phyloP scores from a whole-genome alignment of 2,797 vertebrate genomes.

The Eulemur rubriventer region DNA sequence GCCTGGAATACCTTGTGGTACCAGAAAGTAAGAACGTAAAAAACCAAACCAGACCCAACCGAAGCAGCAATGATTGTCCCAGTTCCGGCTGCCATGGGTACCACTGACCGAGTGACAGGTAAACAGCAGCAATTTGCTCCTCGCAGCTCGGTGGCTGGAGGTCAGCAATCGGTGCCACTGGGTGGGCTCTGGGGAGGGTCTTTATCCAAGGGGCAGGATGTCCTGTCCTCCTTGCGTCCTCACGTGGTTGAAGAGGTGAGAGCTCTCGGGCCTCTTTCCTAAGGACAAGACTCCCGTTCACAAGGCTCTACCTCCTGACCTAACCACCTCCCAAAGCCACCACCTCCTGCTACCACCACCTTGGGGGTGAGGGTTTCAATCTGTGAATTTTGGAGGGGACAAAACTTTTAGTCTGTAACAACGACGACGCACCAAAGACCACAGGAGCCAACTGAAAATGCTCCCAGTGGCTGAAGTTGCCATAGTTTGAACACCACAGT shows the following conservation, averaged over 20 bases:
- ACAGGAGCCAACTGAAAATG: too few species aligned
- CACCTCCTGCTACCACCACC: neutral
- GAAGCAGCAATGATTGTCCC: neutral
- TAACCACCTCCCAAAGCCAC: too few species aligned
- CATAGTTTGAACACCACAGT: neutral
- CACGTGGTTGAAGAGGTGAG: neutral
- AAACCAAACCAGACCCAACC: neutral
- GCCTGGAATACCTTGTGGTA: neutral
- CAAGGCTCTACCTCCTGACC: too few species aligned
- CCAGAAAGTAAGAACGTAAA: neutral
- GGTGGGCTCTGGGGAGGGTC: too few species aligned
- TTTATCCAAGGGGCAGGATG: too few species aligned
- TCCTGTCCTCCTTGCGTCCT: too few species aligned
- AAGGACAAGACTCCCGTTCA: neutral
- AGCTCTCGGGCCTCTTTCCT: neutral
- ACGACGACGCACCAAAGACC: neutral
- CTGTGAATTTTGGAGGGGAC: neutral
- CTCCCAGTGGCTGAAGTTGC: neutral
- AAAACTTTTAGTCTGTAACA: neutral
- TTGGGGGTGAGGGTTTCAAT: neutral
- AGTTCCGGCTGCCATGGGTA: neutral
- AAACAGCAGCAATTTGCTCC: too few species aligned
- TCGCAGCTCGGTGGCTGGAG: too few species aligned
- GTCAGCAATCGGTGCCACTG: accelerated
- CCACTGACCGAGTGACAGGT: neutral